Evolutionary conservation across 2,888 invertebrate species (phyloP), one percentile per base, ranked within the genome.

Genomic region (Cephus spinipes): DNA sequence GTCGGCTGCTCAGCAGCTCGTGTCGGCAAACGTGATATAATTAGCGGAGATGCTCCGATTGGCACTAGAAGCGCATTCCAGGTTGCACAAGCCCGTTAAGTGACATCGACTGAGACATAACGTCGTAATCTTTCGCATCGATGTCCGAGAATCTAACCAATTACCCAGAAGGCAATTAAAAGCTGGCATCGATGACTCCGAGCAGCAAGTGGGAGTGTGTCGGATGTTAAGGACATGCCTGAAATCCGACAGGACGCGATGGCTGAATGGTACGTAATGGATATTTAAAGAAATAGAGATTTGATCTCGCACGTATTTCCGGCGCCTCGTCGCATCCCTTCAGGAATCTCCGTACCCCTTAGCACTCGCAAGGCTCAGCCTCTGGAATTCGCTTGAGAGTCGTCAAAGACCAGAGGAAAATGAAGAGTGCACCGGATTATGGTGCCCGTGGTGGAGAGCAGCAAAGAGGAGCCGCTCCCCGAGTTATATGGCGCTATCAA

Each of bases 401-500:
- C 55, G 55, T 23, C 55, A 55, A 9, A 55, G 55, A 23, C 23
- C 55, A 55, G 23, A 55, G 55, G 55, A 55, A 55, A 55, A 55
- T 23, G 55, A 55, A 55, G 9, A 23, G 55, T 55, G 15, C 23
- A 23, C 23, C 9, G 55, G 2, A 55, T 15, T 23, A 9, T 55
- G 9, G 55, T 55, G 9, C 23, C 23, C 2, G 23, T 55, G 55
- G 55, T 23, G 55, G 55, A 55, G 23, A 55, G 23, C 55, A 23
- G 55, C 23, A 55, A 55, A 55, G 55, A 55, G 55, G 23, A 55
- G 80, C 82, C 85, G 83, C 82, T 84, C 84, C 85, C 79, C 79
- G 81, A 80, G 76, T 76, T 71, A 76, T 73, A 73, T 81, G 76
- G 12, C 71, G 76, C 84, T 88, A 89, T 89, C 89, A 85, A 84